Base-by-base conservation (phyloP, 1,140 invertebrate genomes). In the Halesus radiatus region DNA sequence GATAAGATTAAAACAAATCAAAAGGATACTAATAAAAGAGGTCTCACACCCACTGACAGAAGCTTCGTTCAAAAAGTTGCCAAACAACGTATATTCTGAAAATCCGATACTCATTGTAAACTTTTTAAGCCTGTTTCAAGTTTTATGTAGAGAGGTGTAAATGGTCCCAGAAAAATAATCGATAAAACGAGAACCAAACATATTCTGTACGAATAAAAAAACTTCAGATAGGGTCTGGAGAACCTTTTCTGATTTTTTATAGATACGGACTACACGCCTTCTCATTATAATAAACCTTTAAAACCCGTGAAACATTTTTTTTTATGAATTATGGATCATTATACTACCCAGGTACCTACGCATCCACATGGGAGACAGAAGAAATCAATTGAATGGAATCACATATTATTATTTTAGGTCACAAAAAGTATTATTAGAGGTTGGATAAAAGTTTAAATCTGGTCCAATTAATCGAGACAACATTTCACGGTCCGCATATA, bases 331-430 rank as follows among this genome's bases (percentile, higher is more conserved):
- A 50, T 52, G 66, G 29, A 7, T 45, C 29, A 45, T 70, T 70
- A 70, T 8, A 45, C 18, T 45, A 20, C 1, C 7, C 37, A n/a
- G 7, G 22, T 66, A 66, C 22, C 37, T 13, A 45, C 37, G 13
- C 7, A 64, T 1, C 23, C 15, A 64, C 3, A 29, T 70, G 45
- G 45, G 66, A 70, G 6, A 50, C 22, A 16, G 8, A 45, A 45
- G 37, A 70, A 70, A 68, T 68, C n/a, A 68, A 70, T 70, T 70
- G 37, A 70, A 70, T 50, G 66, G 62, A 64, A 64, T 26, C n/a
- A 56, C 7, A 56, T 18, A 56, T 56, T 56, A 56, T 45, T 13
- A 45, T 45, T 45, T 45, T 10, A 7, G 37, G 7, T 8, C 37
- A 45, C 37, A 45, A 45, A 45, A 45, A 45, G 13, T 5, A 1